Evolutionary conservation across 1,140 invertebrate species (phyloP), one percentile per base, ranked within the genome.

Genomic region (Diabrotica undecimpunctata): DNA sequence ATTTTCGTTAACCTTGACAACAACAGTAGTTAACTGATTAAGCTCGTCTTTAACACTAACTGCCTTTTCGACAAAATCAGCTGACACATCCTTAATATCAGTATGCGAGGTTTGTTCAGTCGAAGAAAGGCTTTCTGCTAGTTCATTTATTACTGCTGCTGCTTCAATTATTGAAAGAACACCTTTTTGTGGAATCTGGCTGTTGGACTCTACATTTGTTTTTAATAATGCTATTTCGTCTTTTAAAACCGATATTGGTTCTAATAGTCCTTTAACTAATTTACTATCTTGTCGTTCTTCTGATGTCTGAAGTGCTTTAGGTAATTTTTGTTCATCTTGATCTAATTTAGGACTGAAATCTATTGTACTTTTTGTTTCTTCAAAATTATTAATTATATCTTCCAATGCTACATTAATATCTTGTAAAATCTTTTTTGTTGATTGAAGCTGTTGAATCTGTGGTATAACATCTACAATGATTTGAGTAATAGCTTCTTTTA

Each of bases 161-260:
- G 6, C 41, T 10, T 46, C 41, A 3, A 6, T n/a, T n/a, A 46
- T 8, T 0, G 35, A 11, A 11, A 37, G 37, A 38, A 57, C 8
- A 57, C 55, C 55, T 7, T 57, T 10, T 50, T 68, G 63, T 10
- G 58, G 53, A 37, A 9, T 12, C n/a, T 25, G 5, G 7, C 39
- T 12, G 2, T 25, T 8, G 8, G 41, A 37, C 53, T 68, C 14
- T 7, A 9, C 53, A 14, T 65, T 53, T 6, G 39, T 11, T 58
- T 54, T 56, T n/a, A 68, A 36, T 12, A 38, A n/a, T 54, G 39
- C 61, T 5, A 65, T 7, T 65, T 65, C 54, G 57, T 62, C 10
- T 12, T 9, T 25, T 13, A 65, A n/a, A 5, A n/a, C 0, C 0
- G 35, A 36, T 51, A 59, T 9, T 39, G 62, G 62, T 12, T 57